Evolutionary conservation across 1,140 invertebrate species (phyloP).

Genomic region (Cydia splendana): DNA sequence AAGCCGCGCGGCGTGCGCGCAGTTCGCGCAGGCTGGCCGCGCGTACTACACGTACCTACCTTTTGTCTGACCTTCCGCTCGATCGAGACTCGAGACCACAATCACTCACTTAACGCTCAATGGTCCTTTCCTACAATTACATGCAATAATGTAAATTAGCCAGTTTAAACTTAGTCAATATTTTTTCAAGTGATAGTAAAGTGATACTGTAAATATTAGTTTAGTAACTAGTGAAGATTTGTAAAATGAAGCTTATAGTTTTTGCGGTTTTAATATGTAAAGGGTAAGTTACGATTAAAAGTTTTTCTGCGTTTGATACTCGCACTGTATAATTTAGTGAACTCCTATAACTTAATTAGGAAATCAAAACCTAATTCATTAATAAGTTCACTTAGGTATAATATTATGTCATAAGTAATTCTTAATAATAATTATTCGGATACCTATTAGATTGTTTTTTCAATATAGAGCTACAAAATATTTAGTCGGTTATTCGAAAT

Average conservation of each 20-base stretch:
- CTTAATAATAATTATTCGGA: too few species aligned
- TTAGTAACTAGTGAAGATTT: conserved; percentile 40
- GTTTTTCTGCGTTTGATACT: too few species aligned
- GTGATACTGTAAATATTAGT: conserved; percentile 41
- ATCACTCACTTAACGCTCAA: conserved; percentile 33
- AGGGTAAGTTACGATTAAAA: conserved; percentile 49
- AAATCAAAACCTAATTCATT: too few species aligned
- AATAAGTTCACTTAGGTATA: too few species aligned
- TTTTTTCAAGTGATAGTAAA: conserved; percentile 33
- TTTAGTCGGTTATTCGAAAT: too few species aligned
- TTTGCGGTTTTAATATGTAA: conserved; percentile 45
- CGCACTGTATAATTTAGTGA: too few species aligned
- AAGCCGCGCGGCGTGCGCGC: conserved; percentile 30
- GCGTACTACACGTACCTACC: conserved; percentile 37
- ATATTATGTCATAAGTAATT: too few species aligned
- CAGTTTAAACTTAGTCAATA: conserved; percentile 13
- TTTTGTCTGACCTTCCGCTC: conserved; percentile 29
- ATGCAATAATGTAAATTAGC: conserved; percentile 33
- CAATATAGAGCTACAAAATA: too few species aligned
- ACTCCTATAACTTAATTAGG: too few species aligned
- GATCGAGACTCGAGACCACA: conserved; percentile 26
- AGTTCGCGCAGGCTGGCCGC: conserved; percentile 41
- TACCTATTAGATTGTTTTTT: too few species aligned
- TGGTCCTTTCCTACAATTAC: conserved; percentile 32
- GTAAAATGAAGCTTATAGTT: conserved; percentile 51